These are phyloP conservation scores for Resseliella maxima DNA, from an alignment of 2,888 invertebrate species.

Conservation along the genomic window DNA sequence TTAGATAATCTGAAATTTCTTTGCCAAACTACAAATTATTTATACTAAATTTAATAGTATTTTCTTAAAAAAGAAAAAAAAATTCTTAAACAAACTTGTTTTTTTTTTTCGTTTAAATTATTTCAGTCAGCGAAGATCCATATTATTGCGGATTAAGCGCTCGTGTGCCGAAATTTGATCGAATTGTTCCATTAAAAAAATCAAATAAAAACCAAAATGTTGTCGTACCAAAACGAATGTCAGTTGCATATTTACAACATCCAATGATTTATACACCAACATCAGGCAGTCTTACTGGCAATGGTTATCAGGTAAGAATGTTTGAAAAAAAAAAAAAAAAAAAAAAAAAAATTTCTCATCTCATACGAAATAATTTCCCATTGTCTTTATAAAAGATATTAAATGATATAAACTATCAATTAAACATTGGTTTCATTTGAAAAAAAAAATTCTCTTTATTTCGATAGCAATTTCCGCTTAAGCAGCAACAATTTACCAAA, in stretches of 20 bases:
- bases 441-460: slow-evolving; percentile 56
- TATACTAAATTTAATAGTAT: too few relatives aligned
- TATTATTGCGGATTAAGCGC: slow-evolving; percentile 94
- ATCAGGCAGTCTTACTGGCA: neutral
- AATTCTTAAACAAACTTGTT: too few relatives aligned
- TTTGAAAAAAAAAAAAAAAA: slow-evolving; percentile 57
- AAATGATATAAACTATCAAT: too few relatives aligned
- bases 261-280: slow-evolving; percentile 59
- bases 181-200: slow-evolving; percentile 70
- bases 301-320: slow-evolving; percentile 63
- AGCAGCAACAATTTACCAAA: slow-evolving; percentile 54
- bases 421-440: too few relatives aligned
- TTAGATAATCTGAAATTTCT: too few relatives aligned
- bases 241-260: slow-evolving; percentile 73
- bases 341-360: too few relatives aligned
- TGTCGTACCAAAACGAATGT: slow-evolving; percentile 73
- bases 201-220: slow-evolving; percentile 64
- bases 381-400: too few relatives aligned
- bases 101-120: neutral
- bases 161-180: slow-evolving; percentile 92
- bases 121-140: slow-evolving; percentile 84
- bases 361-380: neutral
- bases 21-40: too few relatives aligned
- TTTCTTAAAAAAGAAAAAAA: too few relatives aligned
- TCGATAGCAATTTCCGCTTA: slow-evolving; percentile 58